phyloP scores from a whole-genome alignment of 2,888 invertebrate genomes.

The Nysson spinosus region DNA sequence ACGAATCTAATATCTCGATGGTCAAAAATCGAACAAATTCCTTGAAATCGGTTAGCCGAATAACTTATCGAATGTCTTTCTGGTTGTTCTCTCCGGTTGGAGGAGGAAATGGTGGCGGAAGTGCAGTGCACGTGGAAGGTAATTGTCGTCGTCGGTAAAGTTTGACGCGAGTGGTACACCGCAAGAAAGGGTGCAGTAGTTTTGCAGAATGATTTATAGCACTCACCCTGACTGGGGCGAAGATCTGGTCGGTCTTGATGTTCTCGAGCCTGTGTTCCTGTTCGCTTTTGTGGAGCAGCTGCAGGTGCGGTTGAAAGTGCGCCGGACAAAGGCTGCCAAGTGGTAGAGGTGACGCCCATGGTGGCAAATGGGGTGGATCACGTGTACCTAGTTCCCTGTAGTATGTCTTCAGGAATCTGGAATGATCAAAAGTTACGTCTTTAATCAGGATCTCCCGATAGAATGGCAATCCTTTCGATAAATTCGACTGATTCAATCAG shows the following conservation, averaged over 20 bases:
- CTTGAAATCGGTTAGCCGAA: too few species aligned
- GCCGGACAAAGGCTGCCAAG: constrained; percentile 79
- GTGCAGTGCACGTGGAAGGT: too few species aligned
- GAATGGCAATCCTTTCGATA: too few species aligned
- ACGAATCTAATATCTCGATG: too few species aligned
- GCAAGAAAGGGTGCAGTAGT: constrained; percentile 5
- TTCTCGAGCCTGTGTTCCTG: constrained; percentile 72
- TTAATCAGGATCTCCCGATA: neutral
- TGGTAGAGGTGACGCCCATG: constrained; percentile 78
- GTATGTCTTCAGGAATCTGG: constrained; percentile 78
- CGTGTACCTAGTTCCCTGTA: constrained; percentile 78
- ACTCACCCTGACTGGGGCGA: constrained; percentile 78
- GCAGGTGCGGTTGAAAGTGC: constrained; percentile 78
- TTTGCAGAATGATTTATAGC: constrained; percentile 37
- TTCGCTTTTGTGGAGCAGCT: constrained; percentile 74
- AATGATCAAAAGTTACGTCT: constrained; percentile 27
- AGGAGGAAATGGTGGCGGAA: too few species aligned
- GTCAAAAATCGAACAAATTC: too few species aligned
- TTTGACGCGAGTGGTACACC: constrained; percentile 16
- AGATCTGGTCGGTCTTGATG: constrained; percentile 77
- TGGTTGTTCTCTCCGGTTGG: too few species aligned
- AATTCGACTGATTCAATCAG: too few species aligned
- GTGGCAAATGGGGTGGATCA: constrained; percentile 77
- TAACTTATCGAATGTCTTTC: too few species aligned
- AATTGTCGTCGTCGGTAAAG: too few species aligned